These are phyloP conservation scores for Pyxicephalus adspersus DNA, from an alignment of 2,113 vertebrate species.

Conservation along the genomic window DNA sequence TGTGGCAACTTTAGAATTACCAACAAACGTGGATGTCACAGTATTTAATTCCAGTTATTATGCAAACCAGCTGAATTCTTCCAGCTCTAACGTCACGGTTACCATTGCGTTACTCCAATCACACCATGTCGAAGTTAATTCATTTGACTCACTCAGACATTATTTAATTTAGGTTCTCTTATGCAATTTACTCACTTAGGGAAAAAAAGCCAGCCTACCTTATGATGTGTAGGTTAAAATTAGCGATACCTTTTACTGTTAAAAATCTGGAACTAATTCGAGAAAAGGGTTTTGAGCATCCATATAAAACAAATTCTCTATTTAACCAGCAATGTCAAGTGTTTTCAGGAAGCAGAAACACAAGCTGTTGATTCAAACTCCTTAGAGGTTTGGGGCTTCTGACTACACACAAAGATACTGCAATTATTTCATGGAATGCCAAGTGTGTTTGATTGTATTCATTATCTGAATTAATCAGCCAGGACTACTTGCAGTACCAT, in stretches of 20 bases:
- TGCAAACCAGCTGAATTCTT: no score
- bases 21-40: no score
- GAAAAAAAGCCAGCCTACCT: constrained; percentile 10
- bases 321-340: constrained; percentile 36
- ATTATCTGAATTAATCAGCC: background rate
- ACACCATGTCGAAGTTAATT: constrained; percentile 2
- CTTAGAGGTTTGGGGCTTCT: constrained; percentile 12
- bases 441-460: background rate
- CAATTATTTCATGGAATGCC: constrained; percentile 9
- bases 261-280: constrained; percentile 27
- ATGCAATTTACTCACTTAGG: constrained; percentile 6
- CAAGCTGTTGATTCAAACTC: constrained; percentile 27
- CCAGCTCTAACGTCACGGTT: background rate
- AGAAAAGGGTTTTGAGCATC: background rate
- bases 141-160: background rate
- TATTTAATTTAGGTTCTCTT: constrained; percentile 27
- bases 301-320: constrained; percentile 4
- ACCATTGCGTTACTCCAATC: background rate
- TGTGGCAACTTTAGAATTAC: no score
- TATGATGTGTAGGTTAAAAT: constrained; percentile 19
- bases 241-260: constrained; percentile 22
- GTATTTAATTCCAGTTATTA: no score
- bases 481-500: background rate
- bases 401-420: constrained; percentile 17
- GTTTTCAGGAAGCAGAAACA: constrained; percentile 1